Evolutionary conservation across 1,140 invertebrate genomes (phyloP).

Genomic region (Ips nitidus): DNA sequence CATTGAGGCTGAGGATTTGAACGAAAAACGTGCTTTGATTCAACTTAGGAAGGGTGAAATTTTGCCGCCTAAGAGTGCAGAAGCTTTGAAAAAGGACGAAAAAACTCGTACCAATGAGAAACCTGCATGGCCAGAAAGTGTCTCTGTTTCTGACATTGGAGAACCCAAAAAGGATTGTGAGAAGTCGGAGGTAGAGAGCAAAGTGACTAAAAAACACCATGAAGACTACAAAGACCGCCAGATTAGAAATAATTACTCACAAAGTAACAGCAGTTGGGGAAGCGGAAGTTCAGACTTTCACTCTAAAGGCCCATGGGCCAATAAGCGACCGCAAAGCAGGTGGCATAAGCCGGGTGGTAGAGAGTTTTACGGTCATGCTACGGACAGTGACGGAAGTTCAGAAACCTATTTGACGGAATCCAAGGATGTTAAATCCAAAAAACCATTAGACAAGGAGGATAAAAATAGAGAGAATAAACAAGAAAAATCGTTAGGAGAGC

Average conservation of each 20-base stretch:
- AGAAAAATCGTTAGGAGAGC: constrained; percentile 44
- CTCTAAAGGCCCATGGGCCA: constrained; percentile 26
- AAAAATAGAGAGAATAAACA: constrained; percentile 55
- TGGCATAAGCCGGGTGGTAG: constrained; percentile 41
- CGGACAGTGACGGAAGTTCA: constrained; percentile 62
- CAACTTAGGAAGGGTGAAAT: constrained; percentile 55
- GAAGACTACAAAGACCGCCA: constrained; percentile 51
- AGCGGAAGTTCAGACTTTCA: constrained; percentile 46
- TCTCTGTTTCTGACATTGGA: constrained; percentile 45
- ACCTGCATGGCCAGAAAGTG: constrained; percentile 55
- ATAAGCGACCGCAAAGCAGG: constrained; percentile 30
- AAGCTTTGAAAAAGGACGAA: constrained; percentile 52
- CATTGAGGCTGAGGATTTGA: constrained; percentile 61
- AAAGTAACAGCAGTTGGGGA: constrained; percentile 38
- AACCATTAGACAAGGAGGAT: constrained; percentile 62
- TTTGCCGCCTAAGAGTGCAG: constrained; percentile 42
- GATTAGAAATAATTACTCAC: constrained; percentile 46
- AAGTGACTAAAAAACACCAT: neutral
- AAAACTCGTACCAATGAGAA: constrained; percentile 40
- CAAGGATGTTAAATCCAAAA: constrained; percentile 55
- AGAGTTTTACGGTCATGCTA: constrained; percentile 52
- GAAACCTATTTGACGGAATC: constrained; percentile 58
- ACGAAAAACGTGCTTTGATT: constrained; percentile 59
- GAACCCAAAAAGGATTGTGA: constrained; percentile 31
- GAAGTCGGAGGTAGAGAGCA: neutral